Percentiles rank a stretch among this genome's conserved stretches.
Conservation (phyloP, 2,113 vertebrate species). For the Rhinichthys klamathensis region DNA sequence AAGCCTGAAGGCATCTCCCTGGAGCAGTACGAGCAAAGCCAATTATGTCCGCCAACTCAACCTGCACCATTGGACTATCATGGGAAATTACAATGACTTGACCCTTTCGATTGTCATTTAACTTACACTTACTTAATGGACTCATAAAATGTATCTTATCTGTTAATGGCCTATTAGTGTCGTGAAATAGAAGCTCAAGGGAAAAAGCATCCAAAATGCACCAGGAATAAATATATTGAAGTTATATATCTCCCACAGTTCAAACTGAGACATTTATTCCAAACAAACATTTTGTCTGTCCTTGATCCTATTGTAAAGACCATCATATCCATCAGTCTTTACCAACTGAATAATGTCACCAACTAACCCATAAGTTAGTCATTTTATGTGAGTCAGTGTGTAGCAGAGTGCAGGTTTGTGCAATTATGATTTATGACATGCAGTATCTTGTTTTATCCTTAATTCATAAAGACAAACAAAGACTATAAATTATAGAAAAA, state of each 20-base stretch:
- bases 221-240: slow-evolving; percentile 6
- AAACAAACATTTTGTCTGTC: background rate
- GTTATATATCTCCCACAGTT: background rate
- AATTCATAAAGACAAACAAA: too few species aligned
- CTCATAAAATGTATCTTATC: slow-evolving; percentile 50
- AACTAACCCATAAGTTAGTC: background rate
- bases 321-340: background rate
- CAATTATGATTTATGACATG: background rate
- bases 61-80: slow-evolving; percentile 18
- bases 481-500: too few species aligned
- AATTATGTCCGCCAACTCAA: slow-evolving; percentile 48
- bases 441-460: too few species aligned
- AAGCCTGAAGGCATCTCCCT: slow-evolving; percentile 43
- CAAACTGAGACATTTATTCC: slow-evolving; percentile 41
- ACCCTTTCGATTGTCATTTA: slow-evolving; percentile 56
- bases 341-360: background rate
- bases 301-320: background rate
- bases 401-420: background rate
- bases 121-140: slow-evolving; percentile 53
- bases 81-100: slow-evolving; percentile 49
- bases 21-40: slow-evolving; percentile 39
- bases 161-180: slow-evolving; percentile 51
- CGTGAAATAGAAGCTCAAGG: slow-evolving; percentile 38
- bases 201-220: slow-evolving; percentile 4
- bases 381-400: background rate